Conservation (phyloP, 2,113 vertebrate species). For the Corythaixoides concolor region DNA sequence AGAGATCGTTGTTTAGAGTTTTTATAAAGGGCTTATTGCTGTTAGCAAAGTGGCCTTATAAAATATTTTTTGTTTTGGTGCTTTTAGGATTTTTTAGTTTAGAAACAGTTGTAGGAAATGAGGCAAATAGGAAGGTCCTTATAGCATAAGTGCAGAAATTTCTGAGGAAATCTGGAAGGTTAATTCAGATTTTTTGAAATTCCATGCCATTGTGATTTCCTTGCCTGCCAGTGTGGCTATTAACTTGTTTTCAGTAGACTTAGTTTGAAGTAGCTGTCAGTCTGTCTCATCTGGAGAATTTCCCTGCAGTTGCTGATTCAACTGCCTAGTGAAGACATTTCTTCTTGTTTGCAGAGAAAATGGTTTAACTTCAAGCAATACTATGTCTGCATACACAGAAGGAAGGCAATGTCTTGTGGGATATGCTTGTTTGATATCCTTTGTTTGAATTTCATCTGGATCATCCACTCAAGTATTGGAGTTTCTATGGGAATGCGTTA, state of each 20-base stretch:
- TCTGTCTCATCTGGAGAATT: not conserved
- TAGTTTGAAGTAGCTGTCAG: not conserved
- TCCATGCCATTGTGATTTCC: not conserved
- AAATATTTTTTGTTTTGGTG: not conserved
- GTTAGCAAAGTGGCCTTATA: too few species aligned
- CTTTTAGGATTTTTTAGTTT: not conserved
- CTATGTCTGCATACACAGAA: constrained; percentile 5
- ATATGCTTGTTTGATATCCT: constrained; percentile 23
- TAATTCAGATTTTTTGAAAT: not conserved
- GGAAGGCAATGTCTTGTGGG: not conserved
- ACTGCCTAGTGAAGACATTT: constrained; percentile 34
- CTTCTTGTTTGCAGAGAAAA: constrained; percentile 49
- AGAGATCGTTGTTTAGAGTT: too few species aligned
- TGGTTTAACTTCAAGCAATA: constrained; percentile 34
- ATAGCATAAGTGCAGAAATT: not conserved
- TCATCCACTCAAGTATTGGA: not conserved
- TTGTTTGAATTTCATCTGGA: constrained; percentile 25
- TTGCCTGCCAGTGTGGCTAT: not conserved
- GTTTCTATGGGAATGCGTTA: not conserved
- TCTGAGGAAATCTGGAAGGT: not conserved
- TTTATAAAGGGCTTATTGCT: too few species aligned
- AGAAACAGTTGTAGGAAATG: not conserved
- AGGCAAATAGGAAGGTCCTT: not conserved
- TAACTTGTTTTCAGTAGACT: not conserved
- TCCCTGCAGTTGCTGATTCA: constrained; percentile 28